phyloP scores from a whole-genome alignment of 2,113 vertebrate species.

The Lophius piscatorius region DNA sequence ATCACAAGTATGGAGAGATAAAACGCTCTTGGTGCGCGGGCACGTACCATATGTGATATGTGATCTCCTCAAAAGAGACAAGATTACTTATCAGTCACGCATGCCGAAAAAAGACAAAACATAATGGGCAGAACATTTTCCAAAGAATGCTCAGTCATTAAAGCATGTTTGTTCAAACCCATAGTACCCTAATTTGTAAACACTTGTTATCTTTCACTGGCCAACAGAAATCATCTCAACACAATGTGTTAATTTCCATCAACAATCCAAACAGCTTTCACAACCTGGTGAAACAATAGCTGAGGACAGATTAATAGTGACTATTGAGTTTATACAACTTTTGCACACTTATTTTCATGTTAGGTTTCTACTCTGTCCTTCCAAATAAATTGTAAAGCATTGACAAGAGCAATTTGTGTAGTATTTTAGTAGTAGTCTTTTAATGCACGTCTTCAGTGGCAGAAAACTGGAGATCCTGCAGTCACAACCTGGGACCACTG shows the following conservation, averaged over 20 bases:
- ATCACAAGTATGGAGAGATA: constrained; percentile 51
- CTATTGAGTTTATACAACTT: not conserved
- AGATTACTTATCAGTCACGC: constrained; percentile 16
- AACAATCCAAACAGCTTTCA: constrained; percentile 2
- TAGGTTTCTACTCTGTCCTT: too few relatives aligned
- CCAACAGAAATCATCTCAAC: constrained; percentile 17
- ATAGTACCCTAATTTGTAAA: constrained; percentile 27
- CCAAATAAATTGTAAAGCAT: not conserved
- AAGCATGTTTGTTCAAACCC: constrained; percentile 41
- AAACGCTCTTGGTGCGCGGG: constrained; percentile 12
- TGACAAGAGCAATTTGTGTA: too few relatives aligned
- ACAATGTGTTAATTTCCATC: constrained; percentile 42
- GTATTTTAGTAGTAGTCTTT: not conserved
- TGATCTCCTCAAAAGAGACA: constrained; percentile 34
- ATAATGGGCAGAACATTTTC: constrained; percentile 22
- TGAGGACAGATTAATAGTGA: not conserved
- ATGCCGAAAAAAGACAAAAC: constrained; percentile 31
- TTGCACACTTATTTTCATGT: too few relatives aligned
- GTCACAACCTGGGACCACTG: not conserved
- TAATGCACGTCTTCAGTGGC: not conserved
- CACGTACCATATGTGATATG: constrained; percentile 13
- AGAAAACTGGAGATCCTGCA: not conserved
- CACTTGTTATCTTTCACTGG: constrained; percentile 28
- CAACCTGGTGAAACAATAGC: not conserved
- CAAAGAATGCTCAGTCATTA: constrained; percentile 20